Base-by-base conservation (phyloP, 2,113 vertebrate species). In the Pollimyrus isidori region DNA sequence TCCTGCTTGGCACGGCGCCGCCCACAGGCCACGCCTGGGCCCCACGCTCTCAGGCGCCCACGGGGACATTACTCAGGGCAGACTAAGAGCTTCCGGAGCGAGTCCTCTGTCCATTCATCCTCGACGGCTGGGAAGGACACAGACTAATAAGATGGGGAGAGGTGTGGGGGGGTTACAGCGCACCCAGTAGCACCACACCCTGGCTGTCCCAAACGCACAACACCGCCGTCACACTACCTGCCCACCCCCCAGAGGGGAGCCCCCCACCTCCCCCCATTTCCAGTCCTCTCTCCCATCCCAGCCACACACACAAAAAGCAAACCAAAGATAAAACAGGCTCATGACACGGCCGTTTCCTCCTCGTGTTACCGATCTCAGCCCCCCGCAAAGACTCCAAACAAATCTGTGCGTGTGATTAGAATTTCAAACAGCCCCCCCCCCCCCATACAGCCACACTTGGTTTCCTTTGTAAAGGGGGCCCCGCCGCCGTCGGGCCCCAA, bases 381-480 rank as follows among this genome's bases (percentile, higher is more conserved):
- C 87, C 62, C 42, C 5, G 9, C 62, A 2, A n/a, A 15, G 42
- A 73, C 58, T 73, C 10, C 26, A 35, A 46, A 73, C 58, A 49
- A 73, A 73, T 73, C 39, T 48, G 58, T 17, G 62, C 69, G n/a
- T 88, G 87, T 48, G 62, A 73, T 49, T 65, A 26, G 45, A 73
- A 88, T 73, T 15, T 88, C 58, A 73, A 88, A 88, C 58, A 73
- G 21, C 30, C 53, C 86, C 52, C 80, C 52, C 80, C 19, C 52
- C 7, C 39, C 30, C 7, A 23, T 1, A 83, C 39, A 46, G 17
- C 45, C 80, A 83, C 76, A 39, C 42, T 35, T 42, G 39, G 30
- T 19, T 58, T 58, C 19, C 19, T 56, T 56, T 56, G 13, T 56
- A 42, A 80, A 39, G 26, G 3, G 13, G 21, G 30, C 11, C 39